A percentile compares a stretch with the other conserved stretches of the same genome.
Conservation (phyloP, 2,113 vertebrate genomes). For the Dasypus novemcinctus region DNA sequence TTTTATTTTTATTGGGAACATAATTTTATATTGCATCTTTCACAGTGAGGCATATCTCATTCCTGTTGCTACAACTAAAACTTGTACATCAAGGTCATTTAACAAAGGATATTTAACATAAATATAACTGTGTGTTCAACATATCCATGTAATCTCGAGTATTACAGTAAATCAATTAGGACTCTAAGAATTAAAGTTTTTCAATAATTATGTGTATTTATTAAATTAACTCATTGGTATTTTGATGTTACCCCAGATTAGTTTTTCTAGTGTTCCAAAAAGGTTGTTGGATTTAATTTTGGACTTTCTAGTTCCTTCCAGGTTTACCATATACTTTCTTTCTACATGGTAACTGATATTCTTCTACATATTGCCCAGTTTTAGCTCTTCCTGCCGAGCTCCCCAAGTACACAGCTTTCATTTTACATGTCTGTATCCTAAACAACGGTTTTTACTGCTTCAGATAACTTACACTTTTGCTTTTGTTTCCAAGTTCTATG, state of each 20-base stretch:
- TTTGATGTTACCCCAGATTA: background rate
- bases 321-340: background rate
- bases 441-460: background rate
- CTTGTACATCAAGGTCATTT: background rate
- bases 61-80: background rate
- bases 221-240: background rate
- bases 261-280: background rate
- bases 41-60: background rate
- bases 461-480: background rate
- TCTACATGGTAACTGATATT: background rate
- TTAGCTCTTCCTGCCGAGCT: background rate
- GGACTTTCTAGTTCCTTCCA: background rate
- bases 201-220: background rate
- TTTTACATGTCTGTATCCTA: background rate
- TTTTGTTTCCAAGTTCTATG: background rate
- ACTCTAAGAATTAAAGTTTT: background rate
- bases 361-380: background rate
- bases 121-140: background rate
- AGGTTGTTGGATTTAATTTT: background rate
- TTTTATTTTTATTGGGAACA: background rate
- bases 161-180: background rate
- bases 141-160: background rate
- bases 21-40: background rate
- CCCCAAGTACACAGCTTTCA: background rate
- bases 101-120: background rate